phyloP scores from a whole-genome alignment of 2,797 vertebrate genomes.

The Acanthurus leucopareius region DNA sequence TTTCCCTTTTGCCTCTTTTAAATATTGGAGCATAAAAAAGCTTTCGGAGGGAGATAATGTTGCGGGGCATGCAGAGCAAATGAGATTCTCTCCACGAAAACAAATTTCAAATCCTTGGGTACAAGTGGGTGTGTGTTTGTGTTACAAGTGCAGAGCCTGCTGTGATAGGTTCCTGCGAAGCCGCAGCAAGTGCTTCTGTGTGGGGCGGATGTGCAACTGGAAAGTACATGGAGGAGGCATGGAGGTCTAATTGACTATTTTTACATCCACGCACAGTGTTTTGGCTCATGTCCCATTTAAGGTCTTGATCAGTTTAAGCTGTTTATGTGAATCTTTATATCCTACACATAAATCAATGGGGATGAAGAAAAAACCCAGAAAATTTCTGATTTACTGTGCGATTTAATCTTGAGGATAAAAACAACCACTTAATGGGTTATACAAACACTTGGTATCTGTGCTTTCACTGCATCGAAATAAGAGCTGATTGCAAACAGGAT shows the following conservation, averaged over 20 bases:
- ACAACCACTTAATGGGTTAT: constrained; percentile 6
- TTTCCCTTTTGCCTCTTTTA: constrained; percentile 71
- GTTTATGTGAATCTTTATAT: constrained; percentile 42
- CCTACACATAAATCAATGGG: constrained; percentile 33
- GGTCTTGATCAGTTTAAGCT: constrained; percentile 45
- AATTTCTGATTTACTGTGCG: constrained; percentile 2
- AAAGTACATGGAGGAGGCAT: constrained; percentile 46
- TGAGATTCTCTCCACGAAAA: constrained; percentile 70
- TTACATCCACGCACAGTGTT: constrained; percentile 44
- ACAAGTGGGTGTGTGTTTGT: constrained; percentile 72
- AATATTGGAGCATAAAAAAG: constrained; percentile 67
- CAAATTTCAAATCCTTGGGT: constrained; percentile 70
- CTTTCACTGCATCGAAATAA: constrained; percentile 14
- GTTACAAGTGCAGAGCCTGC: constrained; percentile 69
- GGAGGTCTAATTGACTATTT: constrained; percentile 54
- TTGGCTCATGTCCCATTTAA: constrained; percentile 48
- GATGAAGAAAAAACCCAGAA: neutral
- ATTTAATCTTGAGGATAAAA: constrained; percentile 20
- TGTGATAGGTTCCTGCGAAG: constrained; percentile 63
- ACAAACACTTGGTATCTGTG: neutral
- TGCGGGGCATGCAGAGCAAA: constrained; percentile 62
- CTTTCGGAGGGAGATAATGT: constrained; percentile 58
- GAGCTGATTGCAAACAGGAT: constrained; percentile 39
- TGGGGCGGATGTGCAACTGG: constrained; percentile 44
- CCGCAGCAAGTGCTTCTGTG: constrained; percentile 35